These are phyloP conservation scores for Elachura formosa DNA, from an alignment of 2,113 vertebrate genomes.

Conservation along the genomic window DNA sequence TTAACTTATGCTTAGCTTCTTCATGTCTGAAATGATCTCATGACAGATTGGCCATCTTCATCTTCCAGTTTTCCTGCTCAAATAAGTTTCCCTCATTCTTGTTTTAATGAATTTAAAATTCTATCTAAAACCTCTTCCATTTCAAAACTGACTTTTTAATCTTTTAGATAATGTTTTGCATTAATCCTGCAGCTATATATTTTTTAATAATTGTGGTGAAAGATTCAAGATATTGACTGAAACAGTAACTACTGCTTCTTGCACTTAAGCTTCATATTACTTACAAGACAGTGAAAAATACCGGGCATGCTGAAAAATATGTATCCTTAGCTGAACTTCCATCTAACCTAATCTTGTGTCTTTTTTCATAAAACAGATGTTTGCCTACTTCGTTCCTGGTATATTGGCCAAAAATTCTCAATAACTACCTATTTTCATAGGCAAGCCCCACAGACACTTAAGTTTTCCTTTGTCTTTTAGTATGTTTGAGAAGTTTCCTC, in stretches of 20 bases:
- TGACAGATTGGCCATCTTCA: background rate
- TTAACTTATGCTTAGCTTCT: background rate
- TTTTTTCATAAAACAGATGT: background rate
- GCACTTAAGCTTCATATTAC: background rate
- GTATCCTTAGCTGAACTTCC: background rate
- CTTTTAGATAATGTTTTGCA: background rate
- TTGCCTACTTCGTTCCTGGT: background rate
- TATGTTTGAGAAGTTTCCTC: background rate
- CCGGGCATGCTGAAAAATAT: background rate
- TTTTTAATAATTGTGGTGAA: background rate
- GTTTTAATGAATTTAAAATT: background rate
- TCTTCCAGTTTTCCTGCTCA: background rate
- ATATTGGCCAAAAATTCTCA: background rate
- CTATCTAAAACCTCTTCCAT: background rate
- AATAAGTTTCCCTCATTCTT: background rate
- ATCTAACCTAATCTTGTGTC: background rate
- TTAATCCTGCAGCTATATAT: background rate
- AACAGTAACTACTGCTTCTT: background rate
- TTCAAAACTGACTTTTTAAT: background rate
- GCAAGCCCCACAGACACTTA: background rate
- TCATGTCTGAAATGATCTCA: background rate
- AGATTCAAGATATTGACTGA: background rate
- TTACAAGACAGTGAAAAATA: background rate
- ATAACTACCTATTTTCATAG: background rate
- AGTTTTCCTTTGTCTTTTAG: background rate